These are phyloP conservation scores for Trissolcus japonicus DNA, from an alignment of 2,888 invertebrate species.

Conservation along the genomic window DNA sequence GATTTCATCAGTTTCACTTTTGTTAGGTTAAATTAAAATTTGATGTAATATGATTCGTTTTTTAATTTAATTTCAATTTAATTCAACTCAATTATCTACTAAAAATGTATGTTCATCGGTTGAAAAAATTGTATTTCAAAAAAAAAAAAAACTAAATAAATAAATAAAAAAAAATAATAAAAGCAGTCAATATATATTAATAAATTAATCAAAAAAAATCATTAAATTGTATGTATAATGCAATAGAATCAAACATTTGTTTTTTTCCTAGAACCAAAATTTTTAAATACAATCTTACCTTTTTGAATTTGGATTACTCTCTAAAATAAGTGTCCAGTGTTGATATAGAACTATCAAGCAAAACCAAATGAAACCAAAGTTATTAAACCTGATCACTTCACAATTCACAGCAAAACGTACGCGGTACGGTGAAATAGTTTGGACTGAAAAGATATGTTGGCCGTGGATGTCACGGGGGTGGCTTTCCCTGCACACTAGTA, in stretches of 20 bases:
- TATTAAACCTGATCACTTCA: constrained; percentile 38
- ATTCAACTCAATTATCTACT: not conserved
- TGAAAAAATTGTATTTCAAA: too few species aligned
- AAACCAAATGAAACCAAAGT: not conserved
- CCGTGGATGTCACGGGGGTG: constrained; percentile 45
- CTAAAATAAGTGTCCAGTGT: not conserved
- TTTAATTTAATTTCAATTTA: not conserved
- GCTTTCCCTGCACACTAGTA: constrained; percentile 57
- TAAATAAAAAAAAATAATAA: too few species aligned
- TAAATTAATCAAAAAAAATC: too few species aligned
- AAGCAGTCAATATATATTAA: too few species aligned
- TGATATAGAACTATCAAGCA: constrained; percentile 1
- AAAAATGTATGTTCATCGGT: not conserved
- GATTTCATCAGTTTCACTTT: constrained; percentile 1
- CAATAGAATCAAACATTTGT: too few species aligned
- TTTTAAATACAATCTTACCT: too few species aligned
- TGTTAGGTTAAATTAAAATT: not conserved
- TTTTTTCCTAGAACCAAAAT: too few species aligned
- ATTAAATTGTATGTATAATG: too few species aligned
- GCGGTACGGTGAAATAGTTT: constrained; percentile 22
- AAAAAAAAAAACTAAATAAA: too few species aligned
- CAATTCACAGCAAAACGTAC: constrained; percentile 30
- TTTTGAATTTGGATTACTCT: too few species aligned
- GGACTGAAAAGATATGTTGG: constrained; percentile 30
- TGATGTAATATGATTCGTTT: not conserved